phyloP scores from a whole-genome alignment of 2,888 invertebrate genomes.

The Hofmannophila pseudospretella region DNA sequence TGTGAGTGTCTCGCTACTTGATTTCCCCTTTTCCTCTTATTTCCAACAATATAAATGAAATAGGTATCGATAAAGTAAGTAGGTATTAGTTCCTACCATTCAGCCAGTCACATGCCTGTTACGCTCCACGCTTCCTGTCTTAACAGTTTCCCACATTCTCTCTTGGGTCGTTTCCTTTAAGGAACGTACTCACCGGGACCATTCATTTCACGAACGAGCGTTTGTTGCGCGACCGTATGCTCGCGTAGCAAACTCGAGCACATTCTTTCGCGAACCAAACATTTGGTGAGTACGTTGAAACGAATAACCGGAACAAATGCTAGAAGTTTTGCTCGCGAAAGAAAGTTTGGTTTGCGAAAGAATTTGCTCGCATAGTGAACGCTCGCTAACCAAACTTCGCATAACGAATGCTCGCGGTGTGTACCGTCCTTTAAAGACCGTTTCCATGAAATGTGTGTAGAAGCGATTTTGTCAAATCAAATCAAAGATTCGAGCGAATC shows the following conservation, averaged over 20 bases:
- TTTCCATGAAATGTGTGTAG: constrained; percentile 1
- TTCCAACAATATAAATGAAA: constrained; percentile 5
- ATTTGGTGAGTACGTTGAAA: too few relatives aligned
- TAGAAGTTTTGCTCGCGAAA: too few relatives aligned
- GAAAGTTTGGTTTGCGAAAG: too few relatives aligned
- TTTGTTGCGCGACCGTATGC: too few relatives aligned
- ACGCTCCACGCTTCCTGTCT: constrained; percentile 25
- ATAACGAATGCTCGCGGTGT: too few relatives aligned
- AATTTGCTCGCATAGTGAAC: too few relatives aligned
- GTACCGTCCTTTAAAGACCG: constrained; percentile 12
- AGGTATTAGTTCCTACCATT: constrained; percentile 5
- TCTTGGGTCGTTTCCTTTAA: constrained; percentile 25
- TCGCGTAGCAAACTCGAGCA: too few relatives aligned
- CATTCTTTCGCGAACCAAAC: too few relatives aligned
- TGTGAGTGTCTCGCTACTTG: not conserved
- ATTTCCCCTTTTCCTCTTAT: constrained; percentile 1
- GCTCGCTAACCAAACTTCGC: too few relatives aligned
- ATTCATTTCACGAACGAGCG: too few relatives aligned
- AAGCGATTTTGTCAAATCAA: not conserved
- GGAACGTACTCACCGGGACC: constrained; percentile 6
- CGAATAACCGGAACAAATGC: too few relatives aligned
- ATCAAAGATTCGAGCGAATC: too few relatives aligned
- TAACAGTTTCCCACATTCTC: constrained; percentile 29
- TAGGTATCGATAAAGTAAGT: constrained; percentile 4
- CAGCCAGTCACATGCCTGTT: constrained; percentile 23